Base-by-base conservation (phyloP, 2,113 vertebrate species). In the Oreochromis aureus region DNA sequence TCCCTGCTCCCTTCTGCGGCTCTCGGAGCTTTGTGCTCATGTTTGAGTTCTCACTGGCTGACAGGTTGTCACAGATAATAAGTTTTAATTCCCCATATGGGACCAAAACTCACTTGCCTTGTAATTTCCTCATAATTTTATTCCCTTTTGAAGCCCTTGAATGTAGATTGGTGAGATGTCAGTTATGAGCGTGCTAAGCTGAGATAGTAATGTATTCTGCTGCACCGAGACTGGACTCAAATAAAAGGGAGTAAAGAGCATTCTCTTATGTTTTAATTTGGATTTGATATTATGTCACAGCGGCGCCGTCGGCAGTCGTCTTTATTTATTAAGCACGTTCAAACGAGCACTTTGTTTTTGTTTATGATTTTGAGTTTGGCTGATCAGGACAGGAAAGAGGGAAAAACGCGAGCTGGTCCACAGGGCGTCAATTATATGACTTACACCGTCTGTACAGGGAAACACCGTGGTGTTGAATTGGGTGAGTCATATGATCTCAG, bases 61-160 rank as follows among this genome's bases (percentile, higher is more conserved):
- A 96, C 96, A 96, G 95, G 95, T 95, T 96, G 96, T 97, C 96
- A 97, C 95, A 96, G 95, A 95, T 96, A 96, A 96, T 96, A 97
- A 95, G 95, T 96, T 96, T 95, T 96, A 96, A 96, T 95, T 97
- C 95, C 96, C 96, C 76, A 86, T 89, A 89, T 93, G 96, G 95
- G 95, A 96, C 92, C 84, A 78, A 91, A 94, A 95, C 94, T 95
- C 95, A 95, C 93, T 96, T 89, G 92, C 93, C 94, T 95, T 96
- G 93, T 96, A 96, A 96, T 96, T 95, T 94, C 94, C 92, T 95
- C 94, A 94, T 96, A 95, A 96, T 96, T 97, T 93, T 93, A 94
- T 96, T 96, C 93, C 93, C 94, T 93, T 95, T 95, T 94, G 95
- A 96, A 94, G 93, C 89, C 90, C 91, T 92, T 86, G 91, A 91